These are phyloP conservation scores for Diceros bicornis DNA, from an alignment of 2,797 vertebrate genomes.

Conservation along the genomic window DNA sequence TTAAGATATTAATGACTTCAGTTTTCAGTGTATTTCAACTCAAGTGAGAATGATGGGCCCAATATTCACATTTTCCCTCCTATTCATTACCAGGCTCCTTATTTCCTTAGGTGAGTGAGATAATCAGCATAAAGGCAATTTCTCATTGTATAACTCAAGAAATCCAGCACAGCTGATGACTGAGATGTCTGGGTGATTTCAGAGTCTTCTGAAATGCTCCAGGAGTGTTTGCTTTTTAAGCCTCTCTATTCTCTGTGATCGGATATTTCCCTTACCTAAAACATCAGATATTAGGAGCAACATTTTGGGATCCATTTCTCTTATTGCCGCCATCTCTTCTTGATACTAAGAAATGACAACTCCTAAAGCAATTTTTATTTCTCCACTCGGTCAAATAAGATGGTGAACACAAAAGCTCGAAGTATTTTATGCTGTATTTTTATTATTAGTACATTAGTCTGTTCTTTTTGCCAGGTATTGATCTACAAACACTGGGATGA, in stretches of 20 bases:
- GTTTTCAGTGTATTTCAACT: slow-evolving; percentile 9
- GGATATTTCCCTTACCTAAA: neutral
- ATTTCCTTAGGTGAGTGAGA: neutral
- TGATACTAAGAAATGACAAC: neutral
- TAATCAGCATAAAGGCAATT: neutral
- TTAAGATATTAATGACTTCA: neutral
- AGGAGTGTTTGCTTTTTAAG: neutral
- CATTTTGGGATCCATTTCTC: neutral
- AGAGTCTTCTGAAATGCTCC: neutral
- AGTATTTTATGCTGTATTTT: neutral
- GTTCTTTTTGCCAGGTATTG: neutral
- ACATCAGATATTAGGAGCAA: neutral
- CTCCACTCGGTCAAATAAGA: neutral
- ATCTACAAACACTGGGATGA: neutral
- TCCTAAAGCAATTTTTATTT: neutral
- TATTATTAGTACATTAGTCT: neutral
- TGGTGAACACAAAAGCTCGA: neutral
- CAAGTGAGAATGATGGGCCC: neutral
- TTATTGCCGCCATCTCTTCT: neutral
- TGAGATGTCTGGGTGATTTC: neutral
- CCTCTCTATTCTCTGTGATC: neutral
- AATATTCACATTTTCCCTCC: neutral
- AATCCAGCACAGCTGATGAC: neutral
- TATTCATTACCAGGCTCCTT: neutral
- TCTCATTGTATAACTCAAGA: neutral